Evolutionary conservation across 1,140 invertebrate species (phyloP).

Genomic region (Neodiprion pinetum): DNA sequence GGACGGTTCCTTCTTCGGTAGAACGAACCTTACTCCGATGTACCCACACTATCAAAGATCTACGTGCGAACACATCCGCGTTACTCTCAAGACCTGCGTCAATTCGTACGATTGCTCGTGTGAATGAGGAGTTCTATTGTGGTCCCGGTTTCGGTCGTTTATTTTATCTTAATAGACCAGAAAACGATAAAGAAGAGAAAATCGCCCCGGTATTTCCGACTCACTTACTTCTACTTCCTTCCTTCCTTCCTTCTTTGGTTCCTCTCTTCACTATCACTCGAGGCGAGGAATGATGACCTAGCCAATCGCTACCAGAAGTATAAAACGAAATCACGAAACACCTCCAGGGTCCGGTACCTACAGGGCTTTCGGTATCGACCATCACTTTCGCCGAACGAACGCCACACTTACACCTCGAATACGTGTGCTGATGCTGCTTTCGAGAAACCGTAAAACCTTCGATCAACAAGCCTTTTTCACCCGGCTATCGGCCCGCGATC

Average conservation of each 20-base stretch:
- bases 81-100: not conserved
- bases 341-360: not conserved
- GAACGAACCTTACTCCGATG: no score
- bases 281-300: not conserved
- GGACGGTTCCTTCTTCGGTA: no score
- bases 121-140: no score
- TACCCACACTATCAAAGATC: not conserved
- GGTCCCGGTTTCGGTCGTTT: not conserved
- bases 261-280: no score
- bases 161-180: conserved; percentile 6
- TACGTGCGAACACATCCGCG: not conserved
- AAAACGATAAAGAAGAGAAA: conserved; percentile 1
- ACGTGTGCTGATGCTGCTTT: no score
- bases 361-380: no score
- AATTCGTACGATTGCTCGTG: not conserved
- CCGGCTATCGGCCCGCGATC: no score
- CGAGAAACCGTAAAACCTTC: no score
- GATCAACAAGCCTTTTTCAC: no score
- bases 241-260: no score
- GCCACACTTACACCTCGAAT: no score
- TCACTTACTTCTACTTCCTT: not conserved
- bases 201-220: not conserved
- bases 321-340: conserved; percentile 1
- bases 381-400: no score
- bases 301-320: not conserved